phyloP scores from a whole-genome alignment of 2,888 invertebrate species.

The Chrysolina americana region DNA sequence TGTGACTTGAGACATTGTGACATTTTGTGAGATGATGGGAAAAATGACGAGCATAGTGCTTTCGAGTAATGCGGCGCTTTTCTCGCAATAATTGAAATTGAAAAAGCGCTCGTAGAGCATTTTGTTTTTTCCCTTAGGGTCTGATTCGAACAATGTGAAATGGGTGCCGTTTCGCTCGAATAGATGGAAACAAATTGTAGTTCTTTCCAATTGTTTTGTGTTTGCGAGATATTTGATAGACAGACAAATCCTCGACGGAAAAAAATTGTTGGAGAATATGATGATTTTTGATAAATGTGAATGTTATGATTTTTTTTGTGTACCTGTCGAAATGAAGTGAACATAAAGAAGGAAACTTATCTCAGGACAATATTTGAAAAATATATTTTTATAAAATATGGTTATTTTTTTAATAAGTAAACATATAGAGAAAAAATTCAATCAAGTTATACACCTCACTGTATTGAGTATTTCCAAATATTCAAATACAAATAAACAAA shows the following conservation, averaged over 20 bases:
- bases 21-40: too few species aligned
- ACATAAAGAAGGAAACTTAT: too few species aligned
- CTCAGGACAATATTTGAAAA: too few species aligned
- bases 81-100: constrained; percentile 8
- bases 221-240: background rate
- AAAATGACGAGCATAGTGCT: constrained; percentile 3
- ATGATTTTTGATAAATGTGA: too few species aligned
- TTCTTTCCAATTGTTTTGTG: background rate
- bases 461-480: too few species aligned
- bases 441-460: too few species aligned
- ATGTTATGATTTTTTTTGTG: too few species aligned
- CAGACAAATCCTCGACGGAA: background rate
- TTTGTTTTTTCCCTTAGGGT: constrained; percentile 7
- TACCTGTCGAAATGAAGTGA: too few species aligned
- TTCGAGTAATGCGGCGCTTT: background rate
- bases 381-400: too few species aligned
- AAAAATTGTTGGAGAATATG: background rate
- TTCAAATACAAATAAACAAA: too few species aligned
- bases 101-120: background rate
- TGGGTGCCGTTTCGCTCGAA: background rate
- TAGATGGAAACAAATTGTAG: background rate
- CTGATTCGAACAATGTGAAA: background rate
- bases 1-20: background rate
- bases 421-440: too few species aligned
- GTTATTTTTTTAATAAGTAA: too few species aligned